Evolutionary conservation across 2,797 vertebrate species (phyloP).

Genomic region (Neoniphon sammara): DNA sequence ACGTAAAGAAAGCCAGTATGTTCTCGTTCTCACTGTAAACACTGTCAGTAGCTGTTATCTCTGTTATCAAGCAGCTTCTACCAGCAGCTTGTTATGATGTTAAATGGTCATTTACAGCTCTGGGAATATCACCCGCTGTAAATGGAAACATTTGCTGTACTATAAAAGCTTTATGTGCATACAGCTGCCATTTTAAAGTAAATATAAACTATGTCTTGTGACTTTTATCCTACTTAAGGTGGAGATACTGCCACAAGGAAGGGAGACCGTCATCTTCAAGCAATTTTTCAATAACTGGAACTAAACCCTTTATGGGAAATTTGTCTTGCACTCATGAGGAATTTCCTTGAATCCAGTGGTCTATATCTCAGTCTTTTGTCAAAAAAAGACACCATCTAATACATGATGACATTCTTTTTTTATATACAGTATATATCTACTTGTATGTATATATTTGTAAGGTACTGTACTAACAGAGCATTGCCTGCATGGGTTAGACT

Average conservation of each 20-base stretch:
- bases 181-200: not conserved
- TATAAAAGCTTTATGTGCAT: too few species aligned
- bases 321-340: constrained; percentile 30
- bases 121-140: not conserved
- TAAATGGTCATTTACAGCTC: not conserved
- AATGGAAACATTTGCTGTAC: too few species aligned
- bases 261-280: constrained; percentile 92
- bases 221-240: constrained; percentile 79
- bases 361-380: not conserved
- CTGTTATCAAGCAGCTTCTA: not conserved
- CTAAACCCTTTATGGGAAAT: constrained; percentile 60
- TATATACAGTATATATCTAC: constrained; percentile 51
- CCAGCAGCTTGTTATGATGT: not conserved
- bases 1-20: not conserved
- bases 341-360: constrained; percentile 12
- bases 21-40: not conserved
- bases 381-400: constrained; percentile 25
- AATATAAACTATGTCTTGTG: not conserved
- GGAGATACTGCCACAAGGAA: constrained; percentile 92
- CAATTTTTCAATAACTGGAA: constrained; percentile 93
- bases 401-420: constrained; percentile 8
- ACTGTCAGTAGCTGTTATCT: not conserved
- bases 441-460: constrained; percentile 69
- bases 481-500: constrained; percentile 20
- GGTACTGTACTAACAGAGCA: constrained; percentile 13